A percentile compares a stretch with the other conserved stretches of the same genome.
Evolutionary conservation across 2,113 vertebrate genomes (phyloP).

Genomic region (Barbus barbus): DNA sequence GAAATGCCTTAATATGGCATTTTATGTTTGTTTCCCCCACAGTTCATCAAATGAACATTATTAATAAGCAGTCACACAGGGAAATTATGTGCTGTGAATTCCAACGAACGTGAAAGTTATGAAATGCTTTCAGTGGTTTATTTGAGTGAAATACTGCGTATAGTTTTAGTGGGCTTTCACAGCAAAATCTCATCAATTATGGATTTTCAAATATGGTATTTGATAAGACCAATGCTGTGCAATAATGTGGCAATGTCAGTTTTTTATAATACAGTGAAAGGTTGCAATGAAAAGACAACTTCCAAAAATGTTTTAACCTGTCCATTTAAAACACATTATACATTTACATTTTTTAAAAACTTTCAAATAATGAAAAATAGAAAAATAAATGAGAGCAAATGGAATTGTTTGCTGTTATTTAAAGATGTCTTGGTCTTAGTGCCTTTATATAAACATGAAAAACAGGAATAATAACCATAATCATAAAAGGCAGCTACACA

Average conservation of each 20-base stretch:
- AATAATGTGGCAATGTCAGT: not conserved
- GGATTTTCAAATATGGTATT: not conserved
- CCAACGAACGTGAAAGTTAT: not conserved
- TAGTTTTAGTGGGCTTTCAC: not conserved
- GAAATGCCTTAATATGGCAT: not conserved
- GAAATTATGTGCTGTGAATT: not conserved
- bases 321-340: not conserved
- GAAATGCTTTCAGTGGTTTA: not conserved
- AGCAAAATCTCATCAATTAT: not conserved
- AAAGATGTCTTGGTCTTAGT: not conserved
- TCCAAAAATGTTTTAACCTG: not conserved
- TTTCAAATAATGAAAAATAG: not conserved
- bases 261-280: not conserved
- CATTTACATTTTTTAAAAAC: not conserved
- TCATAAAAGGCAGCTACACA: not conserved
- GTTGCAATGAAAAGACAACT: not conserved
- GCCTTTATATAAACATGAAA: not conserved
- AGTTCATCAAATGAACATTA: conserved; percentile 1
- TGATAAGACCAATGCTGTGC: not conserved
- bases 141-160: not conserved
- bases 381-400: not conserved
- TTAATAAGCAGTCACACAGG: not conserved
- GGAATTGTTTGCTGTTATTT: not conserved
- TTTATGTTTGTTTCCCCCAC: not conserved
- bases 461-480: not conserved